A percentile compares a stretch with the other conserved stretches of the same genome.
Evolutionary conservation across 1,140 invertebrate species (phyloP).

Genomic region (Arion vulgaris): DNA sequence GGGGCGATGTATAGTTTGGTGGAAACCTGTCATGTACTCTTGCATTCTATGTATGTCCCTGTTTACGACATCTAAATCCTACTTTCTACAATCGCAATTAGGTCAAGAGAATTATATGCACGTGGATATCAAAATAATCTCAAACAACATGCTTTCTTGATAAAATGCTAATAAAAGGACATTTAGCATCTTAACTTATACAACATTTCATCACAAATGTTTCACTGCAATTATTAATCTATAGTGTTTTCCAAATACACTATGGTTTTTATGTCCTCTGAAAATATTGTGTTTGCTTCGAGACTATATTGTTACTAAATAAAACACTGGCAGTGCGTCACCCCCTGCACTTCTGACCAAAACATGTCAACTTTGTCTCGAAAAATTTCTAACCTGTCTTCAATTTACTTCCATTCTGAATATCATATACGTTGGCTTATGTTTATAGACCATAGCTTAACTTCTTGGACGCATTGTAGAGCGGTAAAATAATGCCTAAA

Average conservation of each 20-base stretch:
- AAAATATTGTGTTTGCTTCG: background rate
- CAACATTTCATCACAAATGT: too few relatives aligned
- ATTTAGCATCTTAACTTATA: too few relatives aligned
- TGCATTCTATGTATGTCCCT: too few relatives aligned
- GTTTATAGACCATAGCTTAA: conserved; percentile 25
- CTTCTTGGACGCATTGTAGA: conserved; percentile 34
- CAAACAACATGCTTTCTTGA: too few relatives aligned
- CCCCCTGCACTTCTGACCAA: conserved; percentile 26
- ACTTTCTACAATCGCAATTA: background rate
- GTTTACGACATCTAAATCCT: background rate
- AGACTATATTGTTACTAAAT: conserved; percentile 7
- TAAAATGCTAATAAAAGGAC: too few relatives aligned
- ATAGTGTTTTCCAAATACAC: too few relatives aligned
- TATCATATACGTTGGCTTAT: conserved; percentile 41
- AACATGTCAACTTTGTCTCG: conserved; percentile 35
- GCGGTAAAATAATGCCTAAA: conserved; percentile 40
- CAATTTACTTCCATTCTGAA: conserved; percentile 29
- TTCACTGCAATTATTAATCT: too few relatives aligned
- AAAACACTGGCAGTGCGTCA: conserved; percentile 4
- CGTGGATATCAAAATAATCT: too few relatives aligned
- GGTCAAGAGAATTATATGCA: background rate
- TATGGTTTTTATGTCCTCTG: background rate
- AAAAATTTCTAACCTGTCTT: conserved; percentile 19
- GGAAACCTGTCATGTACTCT: too few relatives aligned
- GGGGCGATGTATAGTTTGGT: too few relatives aligned